Base-by-base conservation (phyloP, 2,888 invertebrate genomes). In the Thymelicus lineola region DNA sequence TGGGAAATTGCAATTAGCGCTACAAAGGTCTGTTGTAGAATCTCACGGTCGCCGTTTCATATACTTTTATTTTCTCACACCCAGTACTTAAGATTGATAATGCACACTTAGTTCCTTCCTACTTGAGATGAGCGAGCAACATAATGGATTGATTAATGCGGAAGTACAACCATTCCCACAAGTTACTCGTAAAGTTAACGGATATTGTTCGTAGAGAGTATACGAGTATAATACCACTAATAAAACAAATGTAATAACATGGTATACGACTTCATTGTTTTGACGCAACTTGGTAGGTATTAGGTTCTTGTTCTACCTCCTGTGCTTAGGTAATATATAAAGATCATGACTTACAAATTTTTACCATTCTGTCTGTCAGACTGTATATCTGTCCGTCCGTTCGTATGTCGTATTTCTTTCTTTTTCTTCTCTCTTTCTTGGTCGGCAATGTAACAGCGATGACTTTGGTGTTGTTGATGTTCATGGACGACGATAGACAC, bases 11-110 rank as follows among this genome's bases (percentile, higher is more conserved):
- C 82, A 84, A 85, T 86, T 84, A 72, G 75, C 53, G 42, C 35
- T 60, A 45, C 58, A 70, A 75, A 76, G 77, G 75, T 87, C 86
- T 86, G 86, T 88, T 86, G 82, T 85, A 80, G 76, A 80, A 84
- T 90, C 91, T 85, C 92, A 91, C 90, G 90, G 82, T 82, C 78
- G 70, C 71, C 70, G 71, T 72, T 61, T 84, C 82, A 84, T 86
- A 85, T 83, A 83, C 77, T 81, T 83, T 83, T 78, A 82, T 84
- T 86, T 88, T 91, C 91, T 87, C 92, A 91, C 90, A 74, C 70
- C 74, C 73, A 62, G 77, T 75, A 74, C 76, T 82, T 77, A 74
- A 83, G 84, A 86, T 87, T 88, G 87, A 88, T 90, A 89, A 86
- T 80, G 85, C 79, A 78, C 79, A 80, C 82, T 83, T 81, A 82